Base-by-base conservation (phyloP, 2,888 invertebrate genomes). In the Adelphocoris suturalis region DNA sequence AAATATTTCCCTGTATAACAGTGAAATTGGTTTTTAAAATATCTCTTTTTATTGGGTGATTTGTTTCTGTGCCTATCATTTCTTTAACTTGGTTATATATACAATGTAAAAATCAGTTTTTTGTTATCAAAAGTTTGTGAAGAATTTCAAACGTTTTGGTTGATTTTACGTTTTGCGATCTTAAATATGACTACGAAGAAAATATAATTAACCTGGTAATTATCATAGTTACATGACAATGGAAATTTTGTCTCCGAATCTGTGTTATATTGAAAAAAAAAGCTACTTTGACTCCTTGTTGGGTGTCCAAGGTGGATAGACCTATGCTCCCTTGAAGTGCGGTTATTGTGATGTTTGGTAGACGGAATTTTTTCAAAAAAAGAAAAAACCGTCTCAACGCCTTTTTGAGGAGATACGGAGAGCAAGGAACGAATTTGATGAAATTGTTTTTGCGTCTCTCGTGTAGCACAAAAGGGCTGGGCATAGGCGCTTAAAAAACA, bases 401-500 rank as follows among this genome's bases (percentile, higher is more conserved):
- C 90, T 90, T 90, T 88, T 90, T 90, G 47, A 82, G 82, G 28
- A 82, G 68, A 23, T 68, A 19, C 68, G 12, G 19, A 27, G 57
- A 57, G 57, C 57, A 14, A 52, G 52, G 16, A 12, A 16, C 14
- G 2, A n/a, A 57, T 14, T 16, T 5, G n/a, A 57, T 5, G 19
- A 61, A 19, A 19, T 19, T 19, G 19, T 19, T 52, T 52, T 52
- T n/a, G 61, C 9, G 19, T 61, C 27, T 68, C 68, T 68, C 23
- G 14, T 47, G 78, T 37, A 46, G 80, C 82, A 82, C 82, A 47
- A 16, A 14, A 48, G 48, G 82, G 19, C n/a, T 80, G n/a, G 75
- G 75, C 89, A 89, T 87, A 93, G 86, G 89, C 78, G 86, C 47
- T 85, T 85, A 86, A 86, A 90, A 95, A 95, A 95, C 95, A 94